A percentile compares a stretch with the other conserved stretches of the same genome.
Evolutionary conservation across 2,888 invertebrate genomes (phyloP).

Genomic region (Alcis repandata): DNA sequence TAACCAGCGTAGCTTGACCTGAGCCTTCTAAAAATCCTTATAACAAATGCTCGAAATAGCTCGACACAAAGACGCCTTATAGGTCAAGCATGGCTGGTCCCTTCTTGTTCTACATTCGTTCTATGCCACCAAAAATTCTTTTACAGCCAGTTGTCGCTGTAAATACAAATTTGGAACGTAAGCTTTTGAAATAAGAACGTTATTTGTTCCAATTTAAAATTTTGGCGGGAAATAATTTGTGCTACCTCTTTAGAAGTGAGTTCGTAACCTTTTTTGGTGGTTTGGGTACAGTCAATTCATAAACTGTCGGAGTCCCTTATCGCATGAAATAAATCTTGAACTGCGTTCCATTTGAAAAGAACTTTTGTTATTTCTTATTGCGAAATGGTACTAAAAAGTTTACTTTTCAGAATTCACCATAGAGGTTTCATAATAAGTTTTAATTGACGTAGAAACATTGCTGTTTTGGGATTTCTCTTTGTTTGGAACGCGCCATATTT

Average conservation of each 20-base stretch:
- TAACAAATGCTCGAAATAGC: constrained; percentile 53
- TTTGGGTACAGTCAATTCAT: constrained; percentile 28
- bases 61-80: constrained; percentile 72
- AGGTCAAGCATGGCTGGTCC: constrained; percentile 59
- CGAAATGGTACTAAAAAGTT: constrained; percentile 27
- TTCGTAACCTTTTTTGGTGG: constrained; percentile 39
- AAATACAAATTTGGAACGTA: constrained; percentile 68
- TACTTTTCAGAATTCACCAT: constrained; percentile 41
- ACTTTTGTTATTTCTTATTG: constrained; percentile 12
- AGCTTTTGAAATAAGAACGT: constrained; percentile 49
- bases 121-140: constrained; percentile 60
- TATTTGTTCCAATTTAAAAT: constrained; percentile 39
- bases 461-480: constrained; percentile 48
- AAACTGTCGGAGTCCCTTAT: constrained; percentile 22
- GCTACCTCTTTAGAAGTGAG: constrained; percentile 36
- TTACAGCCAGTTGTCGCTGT: constrained; percentile 55
- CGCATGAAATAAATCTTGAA: constrained; percentile 16
- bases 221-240: constrained; percentile 31
- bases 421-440: constrained; percentile 65
- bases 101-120: constrained; percentile 65
- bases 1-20: constrained; percentile 57
- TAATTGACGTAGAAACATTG: constrained; percentile 66
- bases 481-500: constrained; percentile 34
- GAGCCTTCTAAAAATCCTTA: constrained; percentile 57
- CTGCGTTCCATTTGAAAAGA: background rate